Evolutionary conservation across 2,797 vertebrate species (phyloP).

Genomic region (Cetoscarus ocellatus): DNA sequence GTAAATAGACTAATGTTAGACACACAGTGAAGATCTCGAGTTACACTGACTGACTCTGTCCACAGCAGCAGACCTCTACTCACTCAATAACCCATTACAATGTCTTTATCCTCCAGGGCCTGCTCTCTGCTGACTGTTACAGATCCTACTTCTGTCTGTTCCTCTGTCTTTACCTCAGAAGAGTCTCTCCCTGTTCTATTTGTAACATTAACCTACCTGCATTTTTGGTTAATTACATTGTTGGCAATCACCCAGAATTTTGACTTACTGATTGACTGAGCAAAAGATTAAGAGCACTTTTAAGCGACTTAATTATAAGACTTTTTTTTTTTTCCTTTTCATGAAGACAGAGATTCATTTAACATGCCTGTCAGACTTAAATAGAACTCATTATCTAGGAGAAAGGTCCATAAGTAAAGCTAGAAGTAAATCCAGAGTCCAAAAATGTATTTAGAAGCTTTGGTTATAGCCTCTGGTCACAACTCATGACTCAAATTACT

Average conservation of each 20-base stretch:
- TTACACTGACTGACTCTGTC: conserved; percentile 59
- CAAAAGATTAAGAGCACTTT: no score
- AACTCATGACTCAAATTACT: conserved; percentile 39
- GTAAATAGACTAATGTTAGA: conserved; percentile 64
- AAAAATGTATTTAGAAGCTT: conserved; percentile 24
- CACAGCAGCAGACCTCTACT: conserved; percentile 48
- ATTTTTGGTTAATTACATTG: no score
- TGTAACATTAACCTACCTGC: conserved; percentile 17
- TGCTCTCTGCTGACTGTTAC: conserved; percentile 21
- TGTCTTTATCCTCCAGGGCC: conserved; percentile 61
- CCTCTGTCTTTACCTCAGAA: background rate
- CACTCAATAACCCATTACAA: conserved; percentile 79
- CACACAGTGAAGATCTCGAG: conserved; percentile 50
- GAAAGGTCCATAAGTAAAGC: background rate
- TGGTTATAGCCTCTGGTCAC: no score
- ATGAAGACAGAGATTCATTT: no score
- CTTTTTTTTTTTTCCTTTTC: no score
- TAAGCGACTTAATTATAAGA: no score
- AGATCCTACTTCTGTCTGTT: conserved; percentile 26
- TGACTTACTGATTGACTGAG: no score
- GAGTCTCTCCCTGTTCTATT: background rate
- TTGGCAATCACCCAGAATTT: no score
- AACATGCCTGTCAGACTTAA: no score
- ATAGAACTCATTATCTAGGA: background rate
- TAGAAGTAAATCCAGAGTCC: background rate